Percentiles rank a stretch among this genome's conserved stretches.
phyloP scores from a whole-genome alignment of 2,113 vertebrate species.

The Callocephalon fimbriatum region DNA sequence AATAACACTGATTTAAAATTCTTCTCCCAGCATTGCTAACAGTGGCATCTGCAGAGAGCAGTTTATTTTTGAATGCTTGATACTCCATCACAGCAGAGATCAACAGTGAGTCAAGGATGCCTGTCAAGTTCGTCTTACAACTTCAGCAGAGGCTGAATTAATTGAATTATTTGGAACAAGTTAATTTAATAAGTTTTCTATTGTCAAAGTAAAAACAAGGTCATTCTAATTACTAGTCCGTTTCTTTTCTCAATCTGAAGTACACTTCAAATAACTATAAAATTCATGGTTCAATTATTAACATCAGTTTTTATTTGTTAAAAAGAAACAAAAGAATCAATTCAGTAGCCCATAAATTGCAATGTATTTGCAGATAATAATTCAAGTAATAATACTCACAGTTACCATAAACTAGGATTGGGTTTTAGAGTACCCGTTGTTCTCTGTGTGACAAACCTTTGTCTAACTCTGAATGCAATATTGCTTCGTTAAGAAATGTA shows the following conservation, averaged over 20 bases:
- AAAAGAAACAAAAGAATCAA: neutral
- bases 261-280: neutral
- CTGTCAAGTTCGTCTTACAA: neutral
- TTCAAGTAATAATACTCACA: neutral
- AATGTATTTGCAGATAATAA: neutral
- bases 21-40: slow-evolving; percentile 40
- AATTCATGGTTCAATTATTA: neutral
- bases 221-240: neutral
- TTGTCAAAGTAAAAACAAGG: neutral
- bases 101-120: slow-evolving; percentile 36
- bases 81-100: slow-evolving; percentile 33
- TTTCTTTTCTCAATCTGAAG: neutral
- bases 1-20: slow-evolving; percentile 63
- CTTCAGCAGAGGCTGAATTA: neutral
- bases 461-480: neutral
- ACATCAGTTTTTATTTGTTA: neutral
- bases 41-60: slow-evolving; percentile 50
- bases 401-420: neutral
- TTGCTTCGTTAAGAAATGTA: neutral
- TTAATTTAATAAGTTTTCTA: neutral
- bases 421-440: neutral
- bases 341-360: neutral
- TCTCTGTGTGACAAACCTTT: neutral
- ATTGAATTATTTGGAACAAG: neutral
- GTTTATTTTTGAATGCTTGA: slow-evolving; percentile 27